Conservation (phyloP, 2,888 invertebrate genomes). For the Yponomeuta evonymella region DNA sequence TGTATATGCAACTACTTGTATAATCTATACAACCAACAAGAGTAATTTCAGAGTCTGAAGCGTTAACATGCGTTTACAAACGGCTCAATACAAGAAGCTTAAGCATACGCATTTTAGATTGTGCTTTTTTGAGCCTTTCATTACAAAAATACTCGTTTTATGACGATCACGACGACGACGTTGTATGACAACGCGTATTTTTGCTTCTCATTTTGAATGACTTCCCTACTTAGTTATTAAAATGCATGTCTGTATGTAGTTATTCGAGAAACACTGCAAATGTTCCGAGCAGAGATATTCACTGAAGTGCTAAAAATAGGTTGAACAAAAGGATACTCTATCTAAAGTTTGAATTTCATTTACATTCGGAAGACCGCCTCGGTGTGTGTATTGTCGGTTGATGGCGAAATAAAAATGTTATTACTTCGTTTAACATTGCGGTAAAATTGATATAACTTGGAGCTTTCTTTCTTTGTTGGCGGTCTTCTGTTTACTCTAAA, state of each 20-base stretch:
- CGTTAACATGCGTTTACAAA: too few species aligned
- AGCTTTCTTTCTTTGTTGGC: slow-evolving; percentile 44
- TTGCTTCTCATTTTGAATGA: too few species aligned
- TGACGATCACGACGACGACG: too few species aligned
- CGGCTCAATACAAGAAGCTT: too few species aligned
- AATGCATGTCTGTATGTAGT: not conserved
- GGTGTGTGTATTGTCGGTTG: slow-evolving; percentile 37
- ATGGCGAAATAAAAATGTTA: slow-evolving; percentile 53
- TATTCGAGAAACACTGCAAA: not conserved
- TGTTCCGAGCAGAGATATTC: slow-evolving; percentile 3
- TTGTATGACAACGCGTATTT: too few species aligned
- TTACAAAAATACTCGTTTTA: too few species aligned
- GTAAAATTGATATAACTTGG: slow-evolving; percentile 48
- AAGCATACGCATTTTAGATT: too few species aligned
- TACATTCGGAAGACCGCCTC: slow-evolving; percentile 27
- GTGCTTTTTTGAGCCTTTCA: too few species aligned
- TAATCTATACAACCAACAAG: too few species aligned
- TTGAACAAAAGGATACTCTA: slow-evolving; percentile 5
- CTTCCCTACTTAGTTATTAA: not conserved
- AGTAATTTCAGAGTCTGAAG: too few species aligned
- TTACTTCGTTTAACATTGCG: slow-evolving; percentile 48
- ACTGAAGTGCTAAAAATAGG: not conserved
- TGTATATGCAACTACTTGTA: too few species aligned
- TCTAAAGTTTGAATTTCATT: slow-evolving; percentile 26
- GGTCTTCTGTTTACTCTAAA: slow-evolving; percentile 40